These are phyloP conservation scores for Acridotheres tristis DNA, from an alignment of 2,797 vertebrate species.

Conservation along the genomic window DNA sequence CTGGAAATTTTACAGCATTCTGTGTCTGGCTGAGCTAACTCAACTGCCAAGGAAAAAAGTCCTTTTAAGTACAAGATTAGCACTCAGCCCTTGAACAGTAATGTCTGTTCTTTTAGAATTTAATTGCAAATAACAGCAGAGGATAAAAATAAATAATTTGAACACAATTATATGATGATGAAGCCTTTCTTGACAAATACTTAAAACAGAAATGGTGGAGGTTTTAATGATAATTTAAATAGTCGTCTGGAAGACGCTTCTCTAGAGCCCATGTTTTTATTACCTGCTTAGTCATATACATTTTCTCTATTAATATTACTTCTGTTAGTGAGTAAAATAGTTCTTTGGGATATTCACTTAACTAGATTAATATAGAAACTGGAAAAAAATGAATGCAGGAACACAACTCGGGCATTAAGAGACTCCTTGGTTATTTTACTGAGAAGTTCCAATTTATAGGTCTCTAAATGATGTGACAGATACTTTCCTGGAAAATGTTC, in stretches of 20 bases:
- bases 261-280: not conserved
- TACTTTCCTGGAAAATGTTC: not conserved
- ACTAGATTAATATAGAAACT: conserved; percentile 6
- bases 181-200: conserved; percentile 41
- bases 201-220: conserved; percentile 6
- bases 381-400: conserved; percentile 5
- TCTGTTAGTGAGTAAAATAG: conserved; percentile 5
- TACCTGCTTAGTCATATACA: not conserved
- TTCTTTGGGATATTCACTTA: conserved; percentile 17
- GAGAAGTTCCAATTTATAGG: not conserved
- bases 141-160: conserved; percentile 48
- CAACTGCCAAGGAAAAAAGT: not conserved
- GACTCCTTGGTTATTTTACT: not conserved
- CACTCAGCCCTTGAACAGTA: conserved; percentile 13
- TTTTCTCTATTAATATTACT: conserved; percentile 44
- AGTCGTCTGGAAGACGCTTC: conserved; percentile 12
- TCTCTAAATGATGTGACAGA: not conserved
- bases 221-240: conserved; percentile 47
- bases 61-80: conserved; percentile 33
- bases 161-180: conserved; percentile 12
- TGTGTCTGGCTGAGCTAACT: not conserved
- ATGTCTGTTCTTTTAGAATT: not conserved
- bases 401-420: not conserved
- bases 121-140: conserved; percentile 33
- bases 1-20: conserved; percentile 24